Conservation (phyloP, 2,113 vertebrate genomes). For the Neomonachus schauinslandi region DNA sequence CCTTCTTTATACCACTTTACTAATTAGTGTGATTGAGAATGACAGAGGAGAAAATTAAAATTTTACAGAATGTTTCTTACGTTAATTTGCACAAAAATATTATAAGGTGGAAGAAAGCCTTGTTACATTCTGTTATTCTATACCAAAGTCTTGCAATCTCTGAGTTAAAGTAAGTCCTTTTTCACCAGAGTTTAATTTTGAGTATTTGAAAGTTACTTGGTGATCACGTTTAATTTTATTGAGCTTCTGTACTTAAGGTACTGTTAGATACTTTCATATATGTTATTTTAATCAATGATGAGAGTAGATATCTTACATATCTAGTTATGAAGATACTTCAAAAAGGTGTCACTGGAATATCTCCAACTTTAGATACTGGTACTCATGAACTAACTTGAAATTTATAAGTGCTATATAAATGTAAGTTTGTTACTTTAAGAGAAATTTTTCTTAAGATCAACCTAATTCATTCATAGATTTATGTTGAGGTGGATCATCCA, state of each 20-base stretch:
- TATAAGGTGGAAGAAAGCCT: neutral
- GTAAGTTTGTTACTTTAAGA: neutral
- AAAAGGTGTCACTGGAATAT: neutral
- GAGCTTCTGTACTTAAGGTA: neutral
- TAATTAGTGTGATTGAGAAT: neutral
- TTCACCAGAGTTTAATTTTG: slow-evolving; percentile 10
- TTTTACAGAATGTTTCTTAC: neutral
- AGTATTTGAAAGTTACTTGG: slow-evolving; percentile 9
- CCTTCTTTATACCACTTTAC: neutral
- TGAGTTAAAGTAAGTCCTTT: slow-evolving; percentile 40
- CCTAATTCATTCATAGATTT: neutral
- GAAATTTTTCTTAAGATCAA: neutral
- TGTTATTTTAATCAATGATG: neutral
- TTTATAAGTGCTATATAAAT: slow-evolving; percentile 38
- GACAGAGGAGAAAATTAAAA: slow-evolving; percentile 36
- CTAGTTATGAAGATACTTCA: slow-evolving; percentile 20
- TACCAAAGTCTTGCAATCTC: neutral
- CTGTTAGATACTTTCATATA: neutral
- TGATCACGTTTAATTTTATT: neutral
- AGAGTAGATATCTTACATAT: neutral
- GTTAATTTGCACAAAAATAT: neutral
- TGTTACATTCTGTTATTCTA: neutral
- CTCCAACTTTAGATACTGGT: neutral
- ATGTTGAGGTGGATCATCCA: neutral
- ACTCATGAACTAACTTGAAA: slow-evolving; percentile 39